These are phyloP conservation scores for Ellobium chinense DNA, from an alignment of 2,888 invertebrate genomes.

Conservation along the genomic window DNA sequence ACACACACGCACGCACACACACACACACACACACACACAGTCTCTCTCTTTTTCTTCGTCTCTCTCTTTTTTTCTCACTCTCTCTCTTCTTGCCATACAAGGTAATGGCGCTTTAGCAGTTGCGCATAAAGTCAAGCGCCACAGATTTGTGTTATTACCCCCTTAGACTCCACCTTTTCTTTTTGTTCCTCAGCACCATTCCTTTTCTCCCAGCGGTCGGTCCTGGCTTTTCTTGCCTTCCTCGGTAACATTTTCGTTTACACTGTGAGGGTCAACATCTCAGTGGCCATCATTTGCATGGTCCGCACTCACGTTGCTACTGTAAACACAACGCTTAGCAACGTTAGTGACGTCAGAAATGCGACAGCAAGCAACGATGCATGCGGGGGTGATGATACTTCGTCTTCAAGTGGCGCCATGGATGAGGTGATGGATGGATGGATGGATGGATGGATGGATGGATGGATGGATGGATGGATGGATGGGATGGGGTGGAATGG, in stretches of 20 bases:
- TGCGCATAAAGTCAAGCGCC: too few relatives aligned
- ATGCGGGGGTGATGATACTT: too few relatives aligned
- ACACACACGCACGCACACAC: too few relatives aligned
- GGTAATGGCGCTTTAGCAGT: too few relatives aligned
- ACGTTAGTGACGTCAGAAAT: neutral
- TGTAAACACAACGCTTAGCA: neutral
- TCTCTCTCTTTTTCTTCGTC: neutral
- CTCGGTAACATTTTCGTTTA: conserved; percentile 42
- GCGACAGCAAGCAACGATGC: neutral
- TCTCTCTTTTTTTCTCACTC: neutral
- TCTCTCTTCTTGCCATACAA: too few relatives aligned
- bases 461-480: too few relatives aligned
- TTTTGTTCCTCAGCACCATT: conserved; percentile 15
- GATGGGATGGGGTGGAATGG: too few relatives aligned
- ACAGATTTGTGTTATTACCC: too few relatives aligned
- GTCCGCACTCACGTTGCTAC: conserved; percentile 11
- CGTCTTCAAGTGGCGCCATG: neutral
- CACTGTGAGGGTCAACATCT: conserved; percentile 39
- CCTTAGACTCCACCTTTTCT: too few relatives aligned
- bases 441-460: too few relatives aligned
- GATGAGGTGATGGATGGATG: too few relatives aligned
- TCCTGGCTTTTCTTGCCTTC: conserved; percentile 30
- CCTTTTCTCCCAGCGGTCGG: conserved; percentile 36
- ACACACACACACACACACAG: too few relatives aligned
- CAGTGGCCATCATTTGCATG: conserved; percentile 48